phyloP scores from a whole-genome alignment of 2,797 vertebrate species.

The Distichodus sexfasciatus region DNA sequence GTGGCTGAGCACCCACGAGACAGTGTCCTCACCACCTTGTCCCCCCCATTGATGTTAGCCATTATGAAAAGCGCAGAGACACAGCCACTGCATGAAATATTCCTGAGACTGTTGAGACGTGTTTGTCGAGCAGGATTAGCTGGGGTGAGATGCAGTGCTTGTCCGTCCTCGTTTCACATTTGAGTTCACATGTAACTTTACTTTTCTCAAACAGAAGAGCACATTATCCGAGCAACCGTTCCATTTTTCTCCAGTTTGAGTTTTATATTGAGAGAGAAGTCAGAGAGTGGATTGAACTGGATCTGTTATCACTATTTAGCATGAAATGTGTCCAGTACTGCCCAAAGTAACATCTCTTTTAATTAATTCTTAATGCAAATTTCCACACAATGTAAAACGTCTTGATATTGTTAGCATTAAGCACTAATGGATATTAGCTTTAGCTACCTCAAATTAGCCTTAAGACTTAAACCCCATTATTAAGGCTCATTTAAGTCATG shows the following conservation, averaged over 20 bases:
- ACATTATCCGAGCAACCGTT: neutral
- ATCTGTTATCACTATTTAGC: too few relatives aligned
- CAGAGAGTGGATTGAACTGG: too few relatives aligned
- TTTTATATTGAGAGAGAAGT: too few relatives aligned
- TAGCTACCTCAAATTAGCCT: too few relatives aligned
- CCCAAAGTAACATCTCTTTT: too few relatives aligned
- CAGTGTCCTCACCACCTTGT: neutral
- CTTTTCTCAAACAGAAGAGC: neutral
- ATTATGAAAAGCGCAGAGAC: neutral
- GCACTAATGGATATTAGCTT: too few relatives aligned
- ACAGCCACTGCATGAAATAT: neutral
- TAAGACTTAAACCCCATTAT: too few relatives aligned
- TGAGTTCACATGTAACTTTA: neutral
- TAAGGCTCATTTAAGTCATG: too few relatives aligned
- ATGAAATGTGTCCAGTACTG: too few relatives aligned
- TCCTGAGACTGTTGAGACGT: neutral
- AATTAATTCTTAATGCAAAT: too few relatives aligned
- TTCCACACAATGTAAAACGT: too few relatives aligned
- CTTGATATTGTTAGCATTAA: too few relatives aligned
- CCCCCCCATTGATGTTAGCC: neutral
- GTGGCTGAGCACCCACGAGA: neutral
- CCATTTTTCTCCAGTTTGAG: neutral
- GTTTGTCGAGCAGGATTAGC: constrained; percentile 4
- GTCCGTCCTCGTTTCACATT: constrained; percentile 4
- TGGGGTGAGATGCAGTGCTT: neutral